Percentiles rank a stretch among this genome's conserved stretches.
Evolutionary conservation across 2,113 vertebrate species (phyloP).

Genomic region (Rhinolophus sinicus): DNA sequence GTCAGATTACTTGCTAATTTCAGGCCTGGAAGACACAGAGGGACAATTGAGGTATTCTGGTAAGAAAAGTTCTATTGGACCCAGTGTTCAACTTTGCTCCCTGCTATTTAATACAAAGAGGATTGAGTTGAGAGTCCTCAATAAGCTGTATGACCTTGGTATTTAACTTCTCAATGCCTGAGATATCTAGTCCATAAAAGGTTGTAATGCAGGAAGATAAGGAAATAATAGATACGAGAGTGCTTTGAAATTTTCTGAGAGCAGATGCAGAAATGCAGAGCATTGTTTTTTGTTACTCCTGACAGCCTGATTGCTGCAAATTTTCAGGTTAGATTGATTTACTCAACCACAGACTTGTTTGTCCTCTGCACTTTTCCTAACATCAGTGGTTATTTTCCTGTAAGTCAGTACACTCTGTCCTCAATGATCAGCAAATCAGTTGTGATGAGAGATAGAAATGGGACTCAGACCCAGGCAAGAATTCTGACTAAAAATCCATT

Average conservation of each 20-base stretch:
- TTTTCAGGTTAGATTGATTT: constrained; percentile 33
- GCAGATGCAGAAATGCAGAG: constrained; percentile 4
- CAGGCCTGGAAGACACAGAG: not conserved
- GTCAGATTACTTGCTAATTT: constrained; percentile 18
- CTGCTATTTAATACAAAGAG: constrained; percentile 30
- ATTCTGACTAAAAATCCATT: constrained; percentile 18
- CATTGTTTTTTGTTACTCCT: not conserved
- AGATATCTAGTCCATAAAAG: not conserved
- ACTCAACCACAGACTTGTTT: constrained; percentile 26
- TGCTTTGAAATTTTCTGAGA: constrained; percentile 29
- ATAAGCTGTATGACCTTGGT: not conserved
- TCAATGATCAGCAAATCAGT: constrained; percentile 28
- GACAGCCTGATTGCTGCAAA: not conserved
- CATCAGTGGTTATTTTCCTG: constrained; percentile 35
- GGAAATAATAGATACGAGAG: not conserved
- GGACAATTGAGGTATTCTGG: not conserved
- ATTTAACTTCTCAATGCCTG: constrained; percentile 23
- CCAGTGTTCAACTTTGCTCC: not conserved
- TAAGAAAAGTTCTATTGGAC: constrained; percentile 31
- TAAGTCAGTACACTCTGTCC: constrained; percentile 18
- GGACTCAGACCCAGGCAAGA: not conserved
- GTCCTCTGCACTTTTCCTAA: constrained; percentile 13
- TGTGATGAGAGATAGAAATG: constrained; percentile 35
- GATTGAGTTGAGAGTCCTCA: not conserved
- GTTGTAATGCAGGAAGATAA: not conserved